Percentiles rank a stretch among this genome's conserved stretches.
phyloP scores from a whole-genome alignment of 2,113 vertebrate species.

The Diglossa brunneiventris region DNA sequence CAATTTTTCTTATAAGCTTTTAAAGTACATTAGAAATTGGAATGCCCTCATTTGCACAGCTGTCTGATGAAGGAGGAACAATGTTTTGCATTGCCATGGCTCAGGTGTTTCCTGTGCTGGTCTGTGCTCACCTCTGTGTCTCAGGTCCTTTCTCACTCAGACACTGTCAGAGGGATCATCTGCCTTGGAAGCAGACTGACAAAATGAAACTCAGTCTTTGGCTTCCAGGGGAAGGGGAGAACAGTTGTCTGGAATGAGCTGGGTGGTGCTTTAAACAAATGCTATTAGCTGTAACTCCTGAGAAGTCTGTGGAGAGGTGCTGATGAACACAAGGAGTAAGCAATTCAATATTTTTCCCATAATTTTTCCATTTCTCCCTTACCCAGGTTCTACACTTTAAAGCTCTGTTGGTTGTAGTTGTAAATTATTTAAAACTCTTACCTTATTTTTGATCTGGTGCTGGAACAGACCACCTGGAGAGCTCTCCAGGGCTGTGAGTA shows the following conservation, averaged over 20 bases:
- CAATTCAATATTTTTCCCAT: background rate
- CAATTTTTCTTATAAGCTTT: background rate
- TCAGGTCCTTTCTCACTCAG: background rate
- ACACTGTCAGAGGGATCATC: background rate
- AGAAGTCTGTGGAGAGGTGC: background rate
- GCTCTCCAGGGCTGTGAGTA: background rate
- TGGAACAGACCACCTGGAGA: slow-evolving; percentile 36
- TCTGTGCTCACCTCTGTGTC: rapidly evolving
- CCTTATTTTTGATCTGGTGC: slow-evolving; percentile 9
- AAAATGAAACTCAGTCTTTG: background rate
- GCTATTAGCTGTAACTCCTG: background rate
- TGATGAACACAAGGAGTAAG: background rate
- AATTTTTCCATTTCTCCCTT: background rate
- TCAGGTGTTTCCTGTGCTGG: background rate
- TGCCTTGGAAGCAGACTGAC: background rate
- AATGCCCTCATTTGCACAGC: background rate
- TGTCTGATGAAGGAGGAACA: background rate
- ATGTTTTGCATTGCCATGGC: background rate
- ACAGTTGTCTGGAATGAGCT: background rate
- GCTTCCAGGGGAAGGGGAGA: background rate
- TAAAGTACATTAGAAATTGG: background rate
- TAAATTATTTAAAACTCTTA: slow-evolving; percentile 28
- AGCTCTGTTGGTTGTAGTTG: background rate
- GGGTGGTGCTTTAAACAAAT: background rate
- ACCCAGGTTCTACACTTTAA: background rate